phyloP scores from a whole-genome alignment of 2,888 invertebrate genomes.

The Leucophora obtusa region DNA sequence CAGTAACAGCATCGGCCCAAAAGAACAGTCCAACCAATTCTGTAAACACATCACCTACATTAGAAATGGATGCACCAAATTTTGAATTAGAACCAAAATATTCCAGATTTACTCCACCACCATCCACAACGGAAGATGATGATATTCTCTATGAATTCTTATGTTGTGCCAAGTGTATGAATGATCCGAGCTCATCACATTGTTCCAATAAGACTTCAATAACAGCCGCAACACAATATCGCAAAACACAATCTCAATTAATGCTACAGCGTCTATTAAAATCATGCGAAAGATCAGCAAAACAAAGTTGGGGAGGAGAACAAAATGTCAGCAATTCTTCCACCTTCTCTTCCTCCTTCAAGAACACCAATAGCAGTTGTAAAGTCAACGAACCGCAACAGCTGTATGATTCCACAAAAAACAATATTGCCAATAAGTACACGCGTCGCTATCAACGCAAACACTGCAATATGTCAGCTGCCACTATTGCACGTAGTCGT shows the following conservation, averaged over 20 bases:
- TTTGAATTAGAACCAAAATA: conserved; percentile 76
- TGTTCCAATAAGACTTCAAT: conserved; percentile 42
- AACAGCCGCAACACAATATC: conserved; percentile 39
- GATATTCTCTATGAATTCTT: conserved; percentile 78
- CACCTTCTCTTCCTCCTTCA: too few relatives aligned
- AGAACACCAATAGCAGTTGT: conserved; percentile 8
- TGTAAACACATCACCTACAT: conserved; percentile 10
- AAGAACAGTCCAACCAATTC: conserved; percentile 63
- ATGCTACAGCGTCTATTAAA: conserved; percentile 72
- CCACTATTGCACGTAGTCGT: conserved; percentile 69
- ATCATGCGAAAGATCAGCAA: conserved; percentile 66
- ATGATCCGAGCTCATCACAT: conserved; percentile 68
- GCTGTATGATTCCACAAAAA: conserved; percentile 74
- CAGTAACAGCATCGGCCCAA: conserved; percentile 68
- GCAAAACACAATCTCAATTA: conserved; percentile 63
- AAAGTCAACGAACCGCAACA: conserved; percentile 68
- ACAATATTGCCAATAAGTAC: conserved; percentile 76
- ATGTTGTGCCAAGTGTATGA: conserved; percentile 79
- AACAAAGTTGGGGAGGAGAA: conserved; percentile 35
- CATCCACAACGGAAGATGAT: conserved; percentile 58
- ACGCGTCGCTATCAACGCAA: conserved; percentile 73
- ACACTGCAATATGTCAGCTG: conserved; percentile 69
- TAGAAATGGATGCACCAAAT: conserved; percentile 63
- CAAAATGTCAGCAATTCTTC: conserved; percentile 5
- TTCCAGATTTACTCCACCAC: conserved; percentile 69